Evolutionary conservation across 2,113 vertebrate species (phyloP), one percentile per base, ranked within the genome.

Genomic region (Salvelinus sp.): DNA sequence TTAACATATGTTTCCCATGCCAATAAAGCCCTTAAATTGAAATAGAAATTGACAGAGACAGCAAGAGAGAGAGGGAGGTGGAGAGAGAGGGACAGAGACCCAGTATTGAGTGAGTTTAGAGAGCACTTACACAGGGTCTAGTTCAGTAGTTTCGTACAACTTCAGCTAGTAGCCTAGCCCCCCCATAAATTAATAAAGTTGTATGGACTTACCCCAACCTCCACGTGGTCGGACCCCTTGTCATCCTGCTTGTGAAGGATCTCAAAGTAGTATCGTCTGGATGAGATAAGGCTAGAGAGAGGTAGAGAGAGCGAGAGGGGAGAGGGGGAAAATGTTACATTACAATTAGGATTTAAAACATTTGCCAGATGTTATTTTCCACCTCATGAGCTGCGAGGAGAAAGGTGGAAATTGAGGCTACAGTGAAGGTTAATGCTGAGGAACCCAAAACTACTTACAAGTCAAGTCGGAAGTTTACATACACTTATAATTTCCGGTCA

Each of bases 181-280:
- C 22, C 58, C 20, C n/a, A 18, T 54, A 14, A 54, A 54, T 54
- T 0, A 16, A 54, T 14, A 4, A 54, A 18, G 50, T 62, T 22
- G 20, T 62, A n/a, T 72, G n/a, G 63, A 95, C 97, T 97, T 92
- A 99, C 98, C 33, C 96, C 98, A 27, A 99, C 96, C 91, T 99
- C 98, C 86, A 99, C 97, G 0, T 99, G 98, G 92, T 99, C 98
- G 0, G 97, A 99, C 69, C 98, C 98, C 14, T 90, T 94, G 93
- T 98, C 96, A 0, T 99, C 97, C 65, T 99, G 98, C 79, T 99
- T 99, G 93, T 99, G 97, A 48, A 99, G 96, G 82, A 99, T 91
- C 93, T 99, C 98, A 0, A 99, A 99, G 94, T 98, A 99, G 92
- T 99, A 99, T 25, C 92, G 94, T 44, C 96, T 92, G 80, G 97